Percentiles rank a stretch among this genome's conserved stretches.
phyloP scores from a whole-genome alignment of 2,888 invertebrate species.

The Eulithis testata region DNA sequence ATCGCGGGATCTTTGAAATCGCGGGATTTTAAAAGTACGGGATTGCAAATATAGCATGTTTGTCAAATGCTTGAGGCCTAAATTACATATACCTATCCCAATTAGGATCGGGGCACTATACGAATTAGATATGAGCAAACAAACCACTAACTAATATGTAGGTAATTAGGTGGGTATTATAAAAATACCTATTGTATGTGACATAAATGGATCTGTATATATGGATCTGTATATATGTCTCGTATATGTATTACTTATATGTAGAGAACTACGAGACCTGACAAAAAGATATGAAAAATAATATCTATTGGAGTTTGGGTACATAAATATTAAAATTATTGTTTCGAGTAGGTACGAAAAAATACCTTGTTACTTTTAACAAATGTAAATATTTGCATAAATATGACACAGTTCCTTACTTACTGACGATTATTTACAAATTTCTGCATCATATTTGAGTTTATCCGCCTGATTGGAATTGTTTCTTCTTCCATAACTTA shows the following conservation, averaged over 20 bases:
- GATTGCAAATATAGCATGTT: constrained; percentile 8
- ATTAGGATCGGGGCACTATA: too few species aligned
- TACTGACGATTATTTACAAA: not conserved
- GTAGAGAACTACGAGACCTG: constrained; percentile 54
- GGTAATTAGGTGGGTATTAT: too few species aligned
- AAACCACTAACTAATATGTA: too few species aligned
- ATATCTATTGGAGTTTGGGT: constrained; percentile 13
- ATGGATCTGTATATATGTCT: constrained; percentile 1
- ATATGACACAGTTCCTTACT: not conserved
- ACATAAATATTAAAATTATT: not conserved
- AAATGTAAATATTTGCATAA: not conserved
- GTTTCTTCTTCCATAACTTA: not conserved
- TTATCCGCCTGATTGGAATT: too few species aligned
- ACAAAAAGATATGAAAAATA: constrained; percentile 30
- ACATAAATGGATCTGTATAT: not conserved
- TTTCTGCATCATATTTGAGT: too few species aligned
- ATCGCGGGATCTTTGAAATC: not conserved
- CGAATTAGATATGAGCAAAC: too few species aligned
- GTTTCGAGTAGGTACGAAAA: not conserved
- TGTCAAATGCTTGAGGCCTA: constrained; percentile 4
- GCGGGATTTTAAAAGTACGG: not conserved
- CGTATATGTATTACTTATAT: not conserved
- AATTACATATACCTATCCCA: not conserved
- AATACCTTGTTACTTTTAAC: constrained; percentile 4
- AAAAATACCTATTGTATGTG: too few species aligned